phyloP scores from a whole-genome alignment of 2,888 invertebrate species.

The Shargacucullia verbasci region DNA sequence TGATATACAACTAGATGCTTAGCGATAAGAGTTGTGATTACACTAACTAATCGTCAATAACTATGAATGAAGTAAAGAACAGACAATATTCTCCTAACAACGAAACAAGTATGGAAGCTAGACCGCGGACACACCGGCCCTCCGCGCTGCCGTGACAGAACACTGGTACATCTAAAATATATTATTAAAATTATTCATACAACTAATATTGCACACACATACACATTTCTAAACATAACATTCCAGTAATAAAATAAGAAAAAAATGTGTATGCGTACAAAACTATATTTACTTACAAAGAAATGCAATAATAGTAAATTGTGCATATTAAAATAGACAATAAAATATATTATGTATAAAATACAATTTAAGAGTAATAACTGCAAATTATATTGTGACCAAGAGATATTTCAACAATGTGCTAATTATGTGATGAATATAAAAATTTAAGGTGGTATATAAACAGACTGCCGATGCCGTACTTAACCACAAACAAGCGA shows the following conservation, averaged over 20 bases:
- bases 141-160: constrained; percentile 59
- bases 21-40: constrained; percentile 84
- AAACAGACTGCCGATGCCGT: constrained; percentile 31
- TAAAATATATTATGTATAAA: constrained; percentile 88
- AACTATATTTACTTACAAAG: constrained; percentile 81
- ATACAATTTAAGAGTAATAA: constrained; percentile 84
- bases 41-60: constrained; percentile 83
- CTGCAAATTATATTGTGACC: constrained; percentile 82
- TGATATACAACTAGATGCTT: constrained; percentile 83
- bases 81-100: constrained; percentile 71
- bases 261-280: constrained; percentile 88
- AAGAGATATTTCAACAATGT: constrained; percentile 77
- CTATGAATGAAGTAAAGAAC: constrained; percentile 74
- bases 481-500: constrained; percentile 60
- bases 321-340: constrained; percentile 86
- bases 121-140: constrained; percentile 45
- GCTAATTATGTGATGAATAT: constrained; percentile 68
- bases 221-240: constrained; percentile 84
- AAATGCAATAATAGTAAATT: constrained; percentile 86
- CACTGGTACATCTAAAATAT: constrained; percentile 76
- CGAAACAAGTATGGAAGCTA: constrained; percentile 82
- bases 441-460: constrained; percentile 51
- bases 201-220: constrained; percentile 90
- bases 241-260: constrained; percentile 74
- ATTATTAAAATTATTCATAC: constrained; percentile 78